Conservation (phyloP, 2,797 vertebrate species). For the Calcarius lapponicus region DNA sequence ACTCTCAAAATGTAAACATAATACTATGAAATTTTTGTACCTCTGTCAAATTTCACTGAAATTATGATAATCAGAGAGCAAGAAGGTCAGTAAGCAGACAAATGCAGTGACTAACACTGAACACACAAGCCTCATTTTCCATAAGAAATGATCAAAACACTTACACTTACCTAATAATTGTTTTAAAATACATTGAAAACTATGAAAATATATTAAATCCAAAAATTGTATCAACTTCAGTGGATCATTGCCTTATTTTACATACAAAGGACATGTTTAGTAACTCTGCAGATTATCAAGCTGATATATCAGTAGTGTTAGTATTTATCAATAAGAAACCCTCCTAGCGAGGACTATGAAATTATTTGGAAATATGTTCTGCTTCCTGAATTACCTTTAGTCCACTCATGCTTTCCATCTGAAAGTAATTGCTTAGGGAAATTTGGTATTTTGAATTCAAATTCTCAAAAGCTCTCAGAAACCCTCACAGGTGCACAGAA, state of each 20-base stretch:
- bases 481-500: neutral
- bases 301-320: neutral
- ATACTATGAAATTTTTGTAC: neutral
- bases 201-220: neutral
- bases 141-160: neutral
- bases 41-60: neutral
- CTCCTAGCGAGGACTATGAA: neutral
- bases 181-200: neutral
- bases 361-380: neutral
- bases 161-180: neutral
- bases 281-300: neutral
- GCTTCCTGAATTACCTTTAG: neutral
- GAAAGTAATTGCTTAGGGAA: neutral
- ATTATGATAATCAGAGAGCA: neutral
- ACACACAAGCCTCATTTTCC: neutral
- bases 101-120: neutral
- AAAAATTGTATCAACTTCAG: neutral
- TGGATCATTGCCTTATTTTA: neutral
- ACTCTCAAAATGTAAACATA: neutral
- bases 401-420: neutral
- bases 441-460: neutral
- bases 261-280: rapidly evolving
- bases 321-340: neutral
- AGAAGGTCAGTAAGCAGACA: neutral
- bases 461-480: neutral